These are phyloP conservation scores for Beaufortia kweichowensis DNA, from an alignment of 2,113 vertebrate genomes.

Conservation along the genomic window DNA sequence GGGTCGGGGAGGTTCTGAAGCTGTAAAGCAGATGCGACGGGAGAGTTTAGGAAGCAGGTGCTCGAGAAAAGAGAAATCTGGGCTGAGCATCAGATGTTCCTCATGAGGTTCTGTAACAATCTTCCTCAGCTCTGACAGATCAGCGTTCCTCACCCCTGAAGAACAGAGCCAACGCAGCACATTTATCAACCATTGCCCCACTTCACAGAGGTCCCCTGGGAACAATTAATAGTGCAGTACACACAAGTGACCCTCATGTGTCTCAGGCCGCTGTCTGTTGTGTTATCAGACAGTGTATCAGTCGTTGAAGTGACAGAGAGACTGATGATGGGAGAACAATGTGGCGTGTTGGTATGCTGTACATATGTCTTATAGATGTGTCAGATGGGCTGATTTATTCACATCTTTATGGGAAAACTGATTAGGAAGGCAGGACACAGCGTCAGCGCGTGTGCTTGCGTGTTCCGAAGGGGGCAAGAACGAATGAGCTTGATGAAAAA, in stretches of 20 bases:
- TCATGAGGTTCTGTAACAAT: conserved; percentile 77
- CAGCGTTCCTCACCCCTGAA: conserved; percentile 76
- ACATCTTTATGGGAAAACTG: conserved; percentile 44
- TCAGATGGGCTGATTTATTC: conserved; percentile 42
- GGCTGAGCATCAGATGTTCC: conserved; percentile 74
- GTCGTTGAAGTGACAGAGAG: background rate
- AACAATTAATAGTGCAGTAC: too few relatives aligned
- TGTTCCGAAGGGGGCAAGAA: conserved; percentile 47
- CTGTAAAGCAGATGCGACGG: conserved; percentile 79
- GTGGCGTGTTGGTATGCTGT: conserved; percentile 2
- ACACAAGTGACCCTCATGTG: background rate
- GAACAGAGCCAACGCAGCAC: background rate
- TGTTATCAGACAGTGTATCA: conserved; percentile 11
- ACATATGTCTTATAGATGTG: conserved; percentile 39
- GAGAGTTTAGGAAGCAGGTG: conserved; percentile 75
- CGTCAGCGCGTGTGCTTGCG: conserved; percentile 13
- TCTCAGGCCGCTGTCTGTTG: background rate
- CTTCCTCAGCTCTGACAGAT: conserved; percentile 73
- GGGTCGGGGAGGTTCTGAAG: conserved; percentile 81
- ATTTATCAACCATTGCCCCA: background rate
- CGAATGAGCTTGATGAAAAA: conserved; percentile 69
- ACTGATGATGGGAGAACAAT: conserved; percentile 11
- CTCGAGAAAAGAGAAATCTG: conserved; percentile 75
- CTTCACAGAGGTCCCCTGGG: background rate
- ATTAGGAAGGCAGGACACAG: conserved; percentile 43